Evolutionary conservation across 2,797 vertebrate genomes (phyloP).

Genomic region (Alcedo atthis): DNA sequence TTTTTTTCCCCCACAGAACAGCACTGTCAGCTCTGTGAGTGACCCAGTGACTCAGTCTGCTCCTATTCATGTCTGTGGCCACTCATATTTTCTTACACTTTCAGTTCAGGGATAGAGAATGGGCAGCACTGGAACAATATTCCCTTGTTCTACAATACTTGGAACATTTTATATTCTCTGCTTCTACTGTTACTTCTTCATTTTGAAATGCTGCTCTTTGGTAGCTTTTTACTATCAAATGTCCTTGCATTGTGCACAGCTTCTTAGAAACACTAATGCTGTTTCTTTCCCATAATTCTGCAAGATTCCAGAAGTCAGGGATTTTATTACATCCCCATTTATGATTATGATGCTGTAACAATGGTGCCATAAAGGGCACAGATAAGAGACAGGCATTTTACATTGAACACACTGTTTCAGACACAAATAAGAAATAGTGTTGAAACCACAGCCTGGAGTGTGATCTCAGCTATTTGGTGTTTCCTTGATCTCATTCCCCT

Average conservation of each 20-base stretch:
- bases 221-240: neutral
- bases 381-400: neutral
- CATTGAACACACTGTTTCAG: neutral
- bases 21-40: neutral
- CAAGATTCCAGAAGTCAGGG: neutral
- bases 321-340: neutral
- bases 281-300: neutral
- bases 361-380: fast-evolving
- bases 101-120: neutral
- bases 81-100: neutral
- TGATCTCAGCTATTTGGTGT: neutral
- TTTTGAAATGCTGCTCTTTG: neutral
- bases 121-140: neutral
- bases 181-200: neutral
- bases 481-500: neutral
- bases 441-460: neutral
- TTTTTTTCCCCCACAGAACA: neutral
- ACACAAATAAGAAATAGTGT: neutral
- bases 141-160: neutral
- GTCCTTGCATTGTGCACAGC: neutral
- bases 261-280: neutral
- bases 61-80: neutral
- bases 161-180: neutral
- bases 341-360: neutral
- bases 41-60: slow-evolving; percentile 8